Evolutionary conservation across 1,140 invertebrate species (phyloP).

Genomic region (Caerostris extrusa): DNA sequence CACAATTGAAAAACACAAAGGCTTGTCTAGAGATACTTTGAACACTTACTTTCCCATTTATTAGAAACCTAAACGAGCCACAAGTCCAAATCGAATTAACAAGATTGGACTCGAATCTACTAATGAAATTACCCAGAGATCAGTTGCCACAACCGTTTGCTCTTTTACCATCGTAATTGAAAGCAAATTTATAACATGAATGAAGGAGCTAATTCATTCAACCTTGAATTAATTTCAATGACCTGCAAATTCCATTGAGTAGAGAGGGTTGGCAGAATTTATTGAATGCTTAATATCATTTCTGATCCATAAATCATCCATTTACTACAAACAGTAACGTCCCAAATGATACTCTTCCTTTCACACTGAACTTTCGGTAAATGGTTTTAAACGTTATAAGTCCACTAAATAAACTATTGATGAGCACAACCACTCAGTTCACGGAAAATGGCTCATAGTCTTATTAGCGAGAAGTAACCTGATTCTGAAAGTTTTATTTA

Average conservation of each 20-base stretch:
- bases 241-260: conserved; percentile 50
- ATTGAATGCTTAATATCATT: conserved; percentile 36
- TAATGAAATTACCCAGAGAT: conserved; percentile 5
- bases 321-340: conserved; percentile 27
- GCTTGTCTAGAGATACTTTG: neutral
- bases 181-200: conserved; percentile 50
- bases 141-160: conserved; percentile 6
- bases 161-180: neutral
- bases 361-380: conserved; percentile 6
- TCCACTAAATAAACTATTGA: conserved; percentile 3
- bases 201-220: conserved; percentile 46
- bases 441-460: neutral
- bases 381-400: neutral
- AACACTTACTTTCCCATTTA: neutral
- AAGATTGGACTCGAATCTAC: neutral
- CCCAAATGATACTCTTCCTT: conserved; percentile 3
- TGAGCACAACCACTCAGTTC: conserved; percentile 14
- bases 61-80: neutral
- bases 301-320: conserved; percentile 44
- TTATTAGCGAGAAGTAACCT: neutral
- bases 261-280: conserved; percentile 29
- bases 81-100: neutral
- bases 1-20: neutral
- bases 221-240: conserved; percentile 59
- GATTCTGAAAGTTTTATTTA: neutral